Conservation (phyloP, 2,888 invertebrate species). For the Tipula helvola region DNA sequence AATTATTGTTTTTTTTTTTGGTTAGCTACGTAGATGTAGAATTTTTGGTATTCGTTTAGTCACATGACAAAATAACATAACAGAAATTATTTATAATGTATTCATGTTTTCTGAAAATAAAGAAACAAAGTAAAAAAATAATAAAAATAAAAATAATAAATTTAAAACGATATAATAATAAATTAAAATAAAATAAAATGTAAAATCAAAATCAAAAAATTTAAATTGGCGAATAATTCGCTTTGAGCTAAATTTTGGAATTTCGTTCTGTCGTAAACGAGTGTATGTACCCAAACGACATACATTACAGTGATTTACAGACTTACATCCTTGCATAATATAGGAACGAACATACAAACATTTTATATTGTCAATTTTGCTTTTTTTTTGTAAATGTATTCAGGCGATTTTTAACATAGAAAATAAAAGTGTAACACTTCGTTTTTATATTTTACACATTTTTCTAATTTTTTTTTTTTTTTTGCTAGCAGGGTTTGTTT, state of each 20-base stretch:
- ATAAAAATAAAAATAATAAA: neutral
- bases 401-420: neutral
- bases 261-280: neutral
- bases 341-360: neutral
- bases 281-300: neutral
- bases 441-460: neutral
- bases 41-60: neutral
- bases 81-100: neutral
- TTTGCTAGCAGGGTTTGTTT: neutral
- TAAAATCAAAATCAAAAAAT: neutral
- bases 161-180: neutral
- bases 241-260: neutral
- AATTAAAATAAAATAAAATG: neutral
- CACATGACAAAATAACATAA: neutral
- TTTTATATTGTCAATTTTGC: neutral
- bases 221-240: neutral
- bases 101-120: neutral
- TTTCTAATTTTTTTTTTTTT: neutral
- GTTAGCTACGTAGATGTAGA: neutral
- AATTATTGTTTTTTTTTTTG: neutral
- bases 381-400: neutral
- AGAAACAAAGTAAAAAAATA: neutral
- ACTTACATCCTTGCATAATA: neutral
- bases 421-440: neutral
- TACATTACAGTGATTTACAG: neutral